Percentiles rank a stretch among this genome's conserved stretches.
Conservation (phyloP, 2,113 vertebrate genomes). For the Sorex fumeus region DNA sequence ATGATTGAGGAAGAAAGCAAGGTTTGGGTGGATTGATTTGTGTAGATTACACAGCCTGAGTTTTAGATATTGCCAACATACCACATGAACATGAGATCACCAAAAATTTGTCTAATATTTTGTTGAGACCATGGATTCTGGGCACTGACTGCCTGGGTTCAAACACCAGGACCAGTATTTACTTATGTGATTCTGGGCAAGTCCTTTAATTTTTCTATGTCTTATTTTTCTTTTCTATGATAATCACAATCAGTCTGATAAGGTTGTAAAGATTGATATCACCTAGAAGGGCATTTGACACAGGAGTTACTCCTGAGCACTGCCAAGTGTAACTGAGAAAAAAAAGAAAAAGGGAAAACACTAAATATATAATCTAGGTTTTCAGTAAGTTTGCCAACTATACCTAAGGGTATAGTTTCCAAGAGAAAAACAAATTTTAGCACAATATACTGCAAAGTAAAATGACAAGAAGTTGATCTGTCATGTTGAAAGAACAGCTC, state of each 20-base stretch:
- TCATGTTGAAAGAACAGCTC: background rate
- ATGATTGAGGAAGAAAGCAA: background rate
- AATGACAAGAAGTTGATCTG: background rate
- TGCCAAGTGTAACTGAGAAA: too few species aligned
- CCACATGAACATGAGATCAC: background rate
- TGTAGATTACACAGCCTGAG: background rate
- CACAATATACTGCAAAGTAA: background rate
- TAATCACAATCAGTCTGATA: background rate
- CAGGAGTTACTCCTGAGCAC: too few species aligned
- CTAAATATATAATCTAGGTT: background rate
- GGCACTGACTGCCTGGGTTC: background rate
- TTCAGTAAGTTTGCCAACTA: background rate
- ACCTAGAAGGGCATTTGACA: too few species aligned
- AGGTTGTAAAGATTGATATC: background rate
- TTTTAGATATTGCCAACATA: background rate
- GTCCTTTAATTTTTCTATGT: conserved; percentile 15
- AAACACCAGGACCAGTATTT: background rate
- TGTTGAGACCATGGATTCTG: background rate
- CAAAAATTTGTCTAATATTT: background rate
- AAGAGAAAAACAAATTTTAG: conserved; percentile 9
- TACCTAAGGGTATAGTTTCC: conserved; percentile 25
- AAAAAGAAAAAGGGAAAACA: too few species aligned
- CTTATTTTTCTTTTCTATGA: conserved; percentile 21
- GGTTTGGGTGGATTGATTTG: background rate
- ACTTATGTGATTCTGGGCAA: background rate